Evolutionary conservation across 2,888 invertebrate genomes (phyloP).

Genomic region (Lomographa bimaculata): DNA sequence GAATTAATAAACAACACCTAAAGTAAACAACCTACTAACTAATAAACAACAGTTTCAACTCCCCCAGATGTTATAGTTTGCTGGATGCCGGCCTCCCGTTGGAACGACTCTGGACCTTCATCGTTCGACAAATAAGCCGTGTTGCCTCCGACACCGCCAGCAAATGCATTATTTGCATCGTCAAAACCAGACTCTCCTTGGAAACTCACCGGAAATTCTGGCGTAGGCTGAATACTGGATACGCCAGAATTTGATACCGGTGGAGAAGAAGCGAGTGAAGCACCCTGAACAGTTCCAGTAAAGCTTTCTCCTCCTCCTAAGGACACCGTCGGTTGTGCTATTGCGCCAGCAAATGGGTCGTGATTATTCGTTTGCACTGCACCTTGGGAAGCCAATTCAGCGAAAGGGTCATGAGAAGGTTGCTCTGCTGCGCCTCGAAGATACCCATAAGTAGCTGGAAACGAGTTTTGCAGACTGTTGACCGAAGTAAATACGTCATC

Average conservation of each 20-base stretch:
- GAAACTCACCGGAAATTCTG: constrained; percentile 49
- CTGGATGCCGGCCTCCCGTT: constrained; percentile 68
- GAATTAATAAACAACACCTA: constrained; percentile 8
- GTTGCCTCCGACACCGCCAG: constrained; percentile 47
- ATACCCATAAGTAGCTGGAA: constrained; percentile 61
- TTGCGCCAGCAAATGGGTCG: constrained; percentile 51
- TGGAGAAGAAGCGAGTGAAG: constrained; percentile 47
- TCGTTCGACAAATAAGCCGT: constrained; percentile 45
- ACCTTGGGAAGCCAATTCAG: constrained; percentile 50
- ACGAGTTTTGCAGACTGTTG: constrained; percentile 58
- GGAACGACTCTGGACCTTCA: constrained; percentile 59
- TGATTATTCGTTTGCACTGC: constrained; percentile 44
- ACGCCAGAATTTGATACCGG: constrained; percentile 41
- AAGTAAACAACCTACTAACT: constrained; percentile 18
- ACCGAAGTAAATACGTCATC: constrained; percentile 64
- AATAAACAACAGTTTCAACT: constrained; percentile 63
- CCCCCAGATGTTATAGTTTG: constrained; percentile 64
- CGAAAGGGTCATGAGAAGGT: constrained; percentile 52
- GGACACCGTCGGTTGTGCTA: constrained; percentile 48
- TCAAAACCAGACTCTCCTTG: constrained; percentile 50
- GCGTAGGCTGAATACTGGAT: constrained; percentile 42
- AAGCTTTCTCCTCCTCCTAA: constrained; percentile 52
- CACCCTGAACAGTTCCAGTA: constrained; percentile 43
- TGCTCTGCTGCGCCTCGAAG: constrained; percentile 54
- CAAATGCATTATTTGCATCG: constrained; percentile 48